Evolutionary conservation across 2,797 vertebrate genomes (phyloP).

Genomic region (Notolepis coatsorum): DNA sequence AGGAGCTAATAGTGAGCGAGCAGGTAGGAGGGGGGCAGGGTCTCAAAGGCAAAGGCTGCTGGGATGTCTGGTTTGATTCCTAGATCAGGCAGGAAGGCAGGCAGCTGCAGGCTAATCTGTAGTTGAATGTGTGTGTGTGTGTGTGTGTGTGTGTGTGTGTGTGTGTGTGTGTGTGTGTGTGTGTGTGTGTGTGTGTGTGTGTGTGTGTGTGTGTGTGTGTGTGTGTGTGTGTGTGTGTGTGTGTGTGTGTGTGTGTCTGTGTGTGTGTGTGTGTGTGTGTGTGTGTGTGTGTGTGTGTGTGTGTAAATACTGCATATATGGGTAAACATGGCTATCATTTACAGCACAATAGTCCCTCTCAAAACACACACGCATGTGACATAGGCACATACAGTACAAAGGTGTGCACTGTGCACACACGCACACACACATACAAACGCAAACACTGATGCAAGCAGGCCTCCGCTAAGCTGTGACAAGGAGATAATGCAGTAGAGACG

Average conservation of each 20-base stretch:
- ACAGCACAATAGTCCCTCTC: conserved; percentile 31
- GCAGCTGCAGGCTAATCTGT: conserved; percentile 60
- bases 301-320: too few species aligned
- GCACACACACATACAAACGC: background rate
- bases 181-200: too few species aligned
- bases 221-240: too few species aligned
- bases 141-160: conserved; percentile 11
- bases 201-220: too few species aligned
- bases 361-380: conserved; percentile 13
- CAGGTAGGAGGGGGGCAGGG: conserved; percentile 22
- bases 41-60: conserved; percentile 44
- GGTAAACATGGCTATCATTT: conserved; percentile 64
- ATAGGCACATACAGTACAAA: background rate
- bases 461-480: conserved; percentile 55
- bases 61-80: conserved; percentile 42
- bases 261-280: too few species aligned
- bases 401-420: background rate
- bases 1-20: conserved; percentile 42
- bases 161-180: too few species aligned
- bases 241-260: too few species aligned
- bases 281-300: too few species aligned
- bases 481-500: conserved; percentile 56
- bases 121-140: conserved; percentile 37
- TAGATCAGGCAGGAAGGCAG: conserved; percentile 34
- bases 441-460: conserved; percentile 1